Evolutionary conservation across 1,140 invertebrate genomes (phyloP), one percentile per base, ranked within the genome.

Genomic region (Wiebesia pumilae): DNA sequence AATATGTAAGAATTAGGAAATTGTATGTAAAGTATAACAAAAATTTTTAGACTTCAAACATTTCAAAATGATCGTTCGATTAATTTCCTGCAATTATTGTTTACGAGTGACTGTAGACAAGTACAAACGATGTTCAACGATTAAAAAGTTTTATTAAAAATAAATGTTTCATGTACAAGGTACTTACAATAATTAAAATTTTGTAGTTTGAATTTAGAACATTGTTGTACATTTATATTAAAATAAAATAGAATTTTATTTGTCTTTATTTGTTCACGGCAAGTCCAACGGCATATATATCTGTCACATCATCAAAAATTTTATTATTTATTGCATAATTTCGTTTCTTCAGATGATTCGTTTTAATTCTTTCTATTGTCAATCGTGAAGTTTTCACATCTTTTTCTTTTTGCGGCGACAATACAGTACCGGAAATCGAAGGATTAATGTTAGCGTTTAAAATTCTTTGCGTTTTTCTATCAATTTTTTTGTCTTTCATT

Each of bases 281-380:
- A 43, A 93, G 86, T 81, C 92, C 92, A 62, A 92, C 80, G 27
- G 92, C 92, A 58, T 91, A 93, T 88, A 93, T 92, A n/a, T 92
- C 90, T 0, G 87, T 88, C 16, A 92, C 89, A 30, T 92, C 88
- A 16, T 86, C 30, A 7, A 89, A 24, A 78, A 91, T 80, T 84
- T 91, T 90, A 40, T 78, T 90, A 54, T n/a, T 83, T 21, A 51
- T 38, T 9, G 71, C 3, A 9, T 71, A 51, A 62, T 62, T 83
- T n/a, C 87, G 81, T 65, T 88, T 92, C 14, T 88, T 90, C 1
- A 67, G 51, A 21, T 24, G n/a, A 30, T 73, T 27, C 12, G 2
- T 16, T 19, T 67, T 81, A 0, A 1, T 9, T 58, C 47, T n/a
- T n/a, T 67, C 58, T 14, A 30, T 2, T 16, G 30, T 1, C 35